Base-by-base conservation (phyloP, 2,888 invertebrate genomes). In the Luffia ferchaultella region DNA sequence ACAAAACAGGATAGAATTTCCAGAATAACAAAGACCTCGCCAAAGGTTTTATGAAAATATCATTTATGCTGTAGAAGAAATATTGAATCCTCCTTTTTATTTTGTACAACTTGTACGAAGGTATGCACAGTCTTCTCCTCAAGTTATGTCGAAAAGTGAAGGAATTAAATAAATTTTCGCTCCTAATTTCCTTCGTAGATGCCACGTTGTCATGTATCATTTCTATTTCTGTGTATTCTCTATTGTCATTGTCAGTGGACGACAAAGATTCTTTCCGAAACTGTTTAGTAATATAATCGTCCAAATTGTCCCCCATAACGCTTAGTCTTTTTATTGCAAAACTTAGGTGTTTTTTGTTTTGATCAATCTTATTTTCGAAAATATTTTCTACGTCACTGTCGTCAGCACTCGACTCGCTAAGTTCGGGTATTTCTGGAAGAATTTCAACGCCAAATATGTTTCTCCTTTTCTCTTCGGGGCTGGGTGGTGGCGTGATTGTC, bases 391-490 rank as follows among this genome's bases (percentile, higher is more conserved):
- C 57, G 41, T 57, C 58, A 41, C 20, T 49, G 1, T 60, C 55
- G 9, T 58, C 57, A 9, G 70, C 70, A 41, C 70, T 73, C 17
- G 72, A 71, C 62, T 85, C 85, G 51, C 74, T 82, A 61, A 85
- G 85, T 63, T 86, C 86, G 2, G 79, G 78, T 63, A 86, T 86
- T 65, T 85, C 79, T 18, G 86, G 85, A 51, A 86, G 63, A 60
- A 85, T 80, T 60, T 85, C 79, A 44, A 85, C 82, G 2, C 85
- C 85, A 56, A 78, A 80, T 43, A 82, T 70, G 55, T 79, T 83
- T 61, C 76, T 71, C 49, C 77, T 67, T 53, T 74, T 83, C 57
- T 84, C 82, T 57, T 84, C 83, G 15, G 79, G 79, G 55, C 78
- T 79, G 17, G 78, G 78, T 2, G 79, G 82, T 41, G 80, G 80